Evolutionary conservation across 2,888 invertebrate genomes (phyloP).

Genomic region (Cheilosia grossa): DNA sequence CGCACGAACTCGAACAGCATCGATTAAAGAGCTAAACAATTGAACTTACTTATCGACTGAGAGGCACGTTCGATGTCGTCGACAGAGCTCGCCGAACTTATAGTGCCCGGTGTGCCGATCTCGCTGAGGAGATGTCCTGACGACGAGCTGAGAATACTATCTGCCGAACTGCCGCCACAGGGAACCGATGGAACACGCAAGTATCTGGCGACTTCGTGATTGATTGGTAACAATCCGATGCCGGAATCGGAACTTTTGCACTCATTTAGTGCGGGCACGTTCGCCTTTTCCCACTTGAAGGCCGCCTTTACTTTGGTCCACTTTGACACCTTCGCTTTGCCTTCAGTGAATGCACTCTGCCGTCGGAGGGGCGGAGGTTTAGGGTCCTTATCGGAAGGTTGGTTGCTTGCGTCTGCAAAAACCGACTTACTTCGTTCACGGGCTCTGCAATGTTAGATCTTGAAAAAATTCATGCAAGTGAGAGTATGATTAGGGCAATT

Average conservation of each 20-base stretch:
- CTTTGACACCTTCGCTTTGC: conserved; percentile 86
- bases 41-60: conserved; percentile 61
- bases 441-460: conserved; percentile 75
- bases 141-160: conserved; percentile 84
- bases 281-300: conserved; percentile 93
- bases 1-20: conserved; percentile 48
- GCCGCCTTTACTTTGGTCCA: conserved; percentile 96
- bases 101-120: conserved; percentile 86
- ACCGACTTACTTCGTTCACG: conserved; percentile 88
- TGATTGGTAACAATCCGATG: conserved; percentile 83
- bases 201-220: conserved; percentile 84
- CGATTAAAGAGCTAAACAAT: conserved; percentile 1
- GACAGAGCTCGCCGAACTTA: conserved; percentile 89
- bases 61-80: conserved; percentile 85
- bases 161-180: conserved; percentile 84
- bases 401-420: conserved; percentile 86
- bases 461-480: background rate
- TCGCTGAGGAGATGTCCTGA: conserved; percentile 84
- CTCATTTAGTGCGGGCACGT: conserved; percentile 82
- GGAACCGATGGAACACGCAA: conserved; percentile 84
- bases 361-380: conserved; percentile 77
- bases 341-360: conserved; percentile 82
- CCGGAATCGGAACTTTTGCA: conserved; percentile 82
- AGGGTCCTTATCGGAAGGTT: conserved; percentile 78
- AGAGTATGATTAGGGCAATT: conserved; percentile 1